Base-by-base conservation (phyloP, 2,113 vertebrate species). In the Nothocercus nigrocapillus region DNA sequence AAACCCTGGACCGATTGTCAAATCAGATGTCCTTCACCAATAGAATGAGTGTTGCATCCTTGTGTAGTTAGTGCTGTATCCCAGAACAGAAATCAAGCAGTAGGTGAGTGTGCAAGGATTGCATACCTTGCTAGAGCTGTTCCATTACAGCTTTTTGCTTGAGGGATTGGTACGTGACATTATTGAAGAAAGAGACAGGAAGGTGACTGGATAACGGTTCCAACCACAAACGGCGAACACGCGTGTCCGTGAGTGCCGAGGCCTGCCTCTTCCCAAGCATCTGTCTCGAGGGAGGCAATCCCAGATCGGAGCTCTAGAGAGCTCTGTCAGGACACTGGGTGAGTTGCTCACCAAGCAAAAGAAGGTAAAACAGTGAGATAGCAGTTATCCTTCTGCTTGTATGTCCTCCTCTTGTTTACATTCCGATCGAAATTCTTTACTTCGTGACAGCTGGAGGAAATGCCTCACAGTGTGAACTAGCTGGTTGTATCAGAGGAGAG, bases 61-160 rank as follows among this genome's bases (percentile, higher is more conserved):
- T 53, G n/a, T 16, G 30, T 58, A 58, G 4, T 56, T 56, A 56
- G 16, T 18, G 54, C 28, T 25, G 16, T 70, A 34, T 16, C 63
- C 62, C 0, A 0, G 27, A 67, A 27, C 25, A 42, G n/a, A 85
- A 76, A 89, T 64, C 22, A 49, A 54, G 18, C 5, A 36, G 27
- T 28, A n/a, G 64, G n/a, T 58, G 49, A 22, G 42, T 28, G 4
- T 4, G 14, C 5, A 9, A 67, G 70, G 38, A 18, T 25, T 68
- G 4, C 0, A 0, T 62, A 10, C 11, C 13, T 82, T 68, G 47
- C 51, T 93, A 25, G 42, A 88, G 36, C n/a, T 34, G 32, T 44
- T 27, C 54, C 42, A 15, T 56, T 32, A 58, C 20, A 58, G 32
- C 15, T n/a, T 44, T 44, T 30, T 19, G 12, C 19, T 30, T 44